Base-by-base conservation (phyloP, 2,797 vertebrate species). In the Pseudomugil tenellus region DNA sequence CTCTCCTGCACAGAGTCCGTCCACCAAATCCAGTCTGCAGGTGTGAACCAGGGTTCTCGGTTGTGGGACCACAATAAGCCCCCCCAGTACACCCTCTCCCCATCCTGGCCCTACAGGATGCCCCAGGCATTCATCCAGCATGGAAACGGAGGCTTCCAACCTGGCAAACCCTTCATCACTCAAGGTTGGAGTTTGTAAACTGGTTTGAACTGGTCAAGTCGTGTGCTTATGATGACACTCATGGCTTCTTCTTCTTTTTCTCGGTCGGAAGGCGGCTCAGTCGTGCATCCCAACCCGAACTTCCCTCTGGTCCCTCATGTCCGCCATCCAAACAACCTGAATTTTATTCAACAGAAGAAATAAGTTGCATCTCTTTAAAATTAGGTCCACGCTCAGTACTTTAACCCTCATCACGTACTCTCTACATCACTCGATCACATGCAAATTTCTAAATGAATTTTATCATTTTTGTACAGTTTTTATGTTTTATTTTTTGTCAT, bases 401-500 rank as follows among this genome's bases (percentile, higher is more conserved):
- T 61, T 37, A 79, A 73, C 68, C 90, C 63, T 11, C 74, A 77
- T 54, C 16, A 86, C 82, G 81, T 80, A 93, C 93, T 94, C 92
- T 95, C 84, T 85, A 68, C 88, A 85, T 90, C 86, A 92, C 93
- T 89, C 94, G 93, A 93, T 95, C 95, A 94, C 91, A 85, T 93
- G 92, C 51, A 57, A 91, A 93, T 96, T 98, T 97, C 96, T 96
- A 91, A 92, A 90, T 73, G 86, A 88, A 94, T 93, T 98, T 96
- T 98, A 96, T 96, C 93, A 95, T 97, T 97, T 98, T 97, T 99
- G 97, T 99, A 98, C 94, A 98, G 96, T 97, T 98, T 98, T 96
- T 97, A 97, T 94, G 77, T 91, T 91, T 81, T 84, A 67, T 60
- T 87, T 85, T 89, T 69, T 86, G 83, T 96, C 97, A 97, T 98